Evolutionary conservation across 2,888 invertebrate species (phyloP), one percentile per base, ranked within the genome.

Genomic region (Marronus borbonicus): DNA sequence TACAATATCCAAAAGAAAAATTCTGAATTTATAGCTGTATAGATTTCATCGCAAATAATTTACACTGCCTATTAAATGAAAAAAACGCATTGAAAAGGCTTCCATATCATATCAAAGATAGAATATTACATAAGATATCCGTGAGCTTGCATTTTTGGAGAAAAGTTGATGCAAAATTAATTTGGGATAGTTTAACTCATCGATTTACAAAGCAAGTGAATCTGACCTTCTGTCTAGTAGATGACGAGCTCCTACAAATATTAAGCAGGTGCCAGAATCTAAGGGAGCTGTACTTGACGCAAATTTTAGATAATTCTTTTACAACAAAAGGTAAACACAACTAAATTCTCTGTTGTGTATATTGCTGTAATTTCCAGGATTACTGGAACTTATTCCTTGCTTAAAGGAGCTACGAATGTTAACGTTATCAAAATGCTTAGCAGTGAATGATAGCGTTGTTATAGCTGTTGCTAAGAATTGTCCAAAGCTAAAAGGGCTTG

Each of bases 391-490:
- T 36, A 81, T 88, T 39, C 82, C 83, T 52, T 80, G 83, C 68
- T 82, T 86, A 17, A 79, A 81, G 65, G 81, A 84, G 55, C 80
- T 89, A 72, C 69, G 81, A 65, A 76, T 82, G 20, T 80, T 89
- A 44, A 82, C 84, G 76, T 78, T 88, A 17, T 80, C 82, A 24
- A 82, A 86, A 76, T 88, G 87, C 80, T 78, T 79, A 78, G 84
- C 88, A 76, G 89, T 93, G 24, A 90, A 89, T 0, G 91, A 93
- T 82, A 86, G 88, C 0, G 89, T 92, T 28, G 78, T 93, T 79
- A 89, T 89, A 81, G 88, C 87, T 66, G 84, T 93, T 5, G 89
- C 90, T 0, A 88, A 88, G 79, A 85, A 88, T 17, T 92, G 92
- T 81, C 83, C 85, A 5, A 88, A 90, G 62, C 81, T 92, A 52